Conservation (phyloP, 2,797 vertebrate species). For the Chiropotes sagulatus region DNA sequence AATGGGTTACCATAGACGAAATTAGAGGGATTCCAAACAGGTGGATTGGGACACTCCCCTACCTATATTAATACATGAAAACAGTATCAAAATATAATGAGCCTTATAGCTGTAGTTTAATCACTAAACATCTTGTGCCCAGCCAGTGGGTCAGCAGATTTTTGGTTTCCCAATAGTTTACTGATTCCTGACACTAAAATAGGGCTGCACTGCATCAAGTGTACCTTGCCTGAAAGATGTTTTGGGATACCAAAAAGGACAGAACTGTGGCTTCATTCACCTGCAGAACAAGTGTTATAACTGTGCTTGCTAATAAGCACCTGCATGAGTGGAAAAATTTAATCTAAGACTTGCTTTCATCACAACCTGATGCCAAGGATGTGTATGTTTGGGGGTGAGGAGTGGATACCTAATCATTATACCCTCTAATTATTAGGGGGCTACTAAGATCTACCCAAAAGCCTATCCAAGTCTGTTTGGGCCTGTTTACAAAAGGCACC, state of each 20-base stretch:
- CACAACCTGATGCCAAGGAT: background rate
- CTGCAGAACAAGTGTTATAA: background rate
- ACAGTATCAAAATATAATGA: background rate
- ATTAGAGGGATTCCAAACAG: slow-evolving; percentile 8
- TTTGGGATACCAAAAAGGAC: background rate
- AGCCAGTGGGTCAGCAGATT: background rate
- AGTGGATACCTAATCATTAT: background rate
- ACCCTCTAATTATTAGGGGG: background rate
- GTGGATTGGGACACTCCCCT: background rate
- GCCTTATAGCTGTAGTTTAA: background rate
- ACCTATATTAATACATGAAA: background rate
- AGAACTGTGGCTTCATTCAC: background rate
- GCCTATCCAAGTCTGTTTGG: background rate
- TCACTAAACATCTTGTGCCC: background rate
- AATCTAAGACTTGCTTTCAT: background rate
- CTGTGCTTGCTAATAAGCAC: background rate
- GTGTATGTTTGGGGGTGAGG: fast-evolving
- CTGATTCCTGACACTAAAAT: background rate
- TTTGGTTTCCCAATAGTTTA: background rate
- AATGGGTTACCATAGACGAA: background rate
- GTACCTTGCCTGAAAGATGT: background rate
- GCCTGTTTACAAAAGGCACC: background rate
- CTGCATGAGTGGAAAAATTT: background rate
- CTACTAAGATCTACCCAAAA: background rate
- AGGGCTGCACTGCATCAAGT: background rate